Base-by-base conservation (phyloP, 2,797 vertebrate genomes). In the Prionace glauca region DNA sequence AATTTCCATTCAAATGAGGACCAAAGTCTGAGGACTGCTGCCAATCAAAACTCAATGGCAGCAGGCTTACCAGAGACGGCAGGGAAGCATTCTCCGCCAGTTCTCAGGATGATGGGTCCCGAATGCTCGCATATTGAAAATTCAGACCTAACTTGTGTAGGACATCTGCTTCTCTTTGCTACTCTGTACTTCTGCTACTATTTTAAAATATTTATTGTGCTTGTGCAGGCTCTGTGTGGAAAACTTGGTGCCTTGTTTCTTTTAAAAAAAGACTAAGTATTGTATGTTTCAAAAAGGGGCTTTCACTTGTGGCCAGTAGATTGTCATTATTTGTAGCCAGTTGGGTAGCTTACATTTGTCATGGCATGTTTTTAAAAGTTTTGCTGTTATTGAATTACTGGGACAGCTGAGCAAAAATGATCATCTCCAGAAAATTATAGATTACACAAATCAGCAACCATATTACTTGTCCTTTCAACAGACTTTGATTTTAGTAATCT, bases 391-490 rank as follows among this genome's bases (percentile, higher is more conserved):
- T 94, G 92, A 72, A 71, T 95, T 95, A 60, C 29, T 24, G 26
- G 3, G 29, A 77, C 93, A 95, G 41, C 45, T 56, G 71, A 95
- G 41, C 96, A 98, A 97, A 98, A 97, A 98, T 97, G 98, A 98
- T 99, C 98, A 98, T 97, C 97, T 97, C 96, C 97, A 96, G 96
- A 95, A 96, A 97, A 97, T 97, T 95, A 98, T 94, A 98, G 98
- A 98, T 98, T 98, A 98, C 97, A 97, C 95, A 96, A 96, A 98
- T 98, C 93, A 98, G 97, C 97, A 98, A 97, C 97, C 98, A 97
- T 97, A 97, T 97, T 97, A 97, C 97, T 98, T 98, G 97, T 97
- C 98, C 97, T 97, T 97, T 97, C 96, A 96, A 72, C 95, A 97
- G 97, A 98, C 97, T 98, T 98, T 97, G 96, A 95, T 96, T 96